Base-by-base conservation (phyloP, 2,888 invertebrate species). In the Bellardia pandia region DNA sequence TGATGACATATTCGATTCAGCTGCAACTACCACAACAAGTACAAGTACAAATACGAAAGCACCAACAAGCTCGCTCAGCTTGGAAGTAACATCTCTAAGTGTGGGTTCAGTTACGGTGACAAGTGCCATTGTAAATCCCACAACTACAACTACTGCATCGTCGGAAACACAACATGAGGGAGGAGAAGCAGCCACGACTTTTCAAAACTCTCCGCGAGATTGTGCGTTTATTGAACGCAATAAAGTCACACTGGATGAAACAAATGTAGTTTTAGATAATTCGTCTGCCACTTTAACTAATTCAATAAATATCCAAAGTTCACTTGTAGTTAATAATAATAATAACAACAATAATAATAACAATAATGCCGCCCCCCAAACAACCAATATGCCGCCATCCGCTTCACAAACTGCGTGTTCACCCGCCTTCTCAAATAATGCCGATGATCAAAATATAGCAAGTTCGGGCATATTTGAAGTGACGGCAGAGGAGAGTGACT, bases 1-100 rank as follows among this genome's bases (percentile, higher is more conserved):
- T 88, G 93, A 91, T 85, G 93, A 93, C 30, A 91, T 91, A 69
- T 93, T 90, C 62, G 92, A 92, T 30, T 80, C 89, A n/a, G 79
- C 77, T 45, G 79, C 62, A 14, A 82, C 75, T 51, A 72, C 85
- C 33, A 78, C 88, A 6, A 86, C 72, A 51, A 82, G 51, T 45
- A 85, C 83, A n/a, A 79, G 76, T 78, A 81, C 85, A 87, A 81
- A 85, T 77, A 69, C 68, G 13, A 87, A 85, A 64, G 56, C 72
- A 3, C 85, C 68, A 23, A 64, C 81, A 40, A 81, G 64, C 33
- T 37, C 45, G 0, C 13, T 45, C 11, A 51, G 40, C 45, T 51
- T 62, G 2, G 64, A 76, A 51, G 40, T 66, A 30, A 69, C 53
- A 14, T 69, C 68, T 69, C 8, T 68, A 45, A 81, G 40, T 23